Percentiles rank a stretch among this genome's conserved stretches.
phyloP scores from a whole-genome alignment of 2,797 vertebrate species.

The Ambastaia sidthimunki region DNA sequence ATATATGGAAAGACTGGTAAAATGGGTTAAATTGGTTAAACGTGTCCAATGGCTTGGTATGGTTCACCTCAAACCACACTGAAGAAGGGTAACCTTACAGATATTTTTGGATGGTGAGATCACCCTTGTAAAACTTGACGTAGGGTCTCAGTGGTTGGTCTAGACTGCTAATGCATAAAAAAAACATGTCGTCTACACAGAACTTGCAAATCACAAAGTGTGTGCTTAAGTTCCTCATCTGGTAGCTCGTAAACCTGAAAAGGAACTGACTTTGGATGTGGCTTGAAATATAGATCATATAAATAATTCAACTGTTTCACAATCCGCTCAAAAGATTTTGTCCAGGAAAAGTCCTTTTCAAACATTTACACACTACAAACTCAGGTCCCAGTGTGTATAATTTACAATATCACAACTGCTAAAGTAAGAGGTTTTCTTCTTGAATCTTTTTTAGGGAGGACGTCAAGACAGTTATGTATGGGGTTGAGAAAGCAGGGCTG shows the following conservation, averaged over 20 bases:
- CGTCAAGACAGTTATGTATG: not conserved
- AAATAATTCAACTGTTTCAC: not conserved
- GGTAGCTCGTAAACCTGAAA: not conserved
- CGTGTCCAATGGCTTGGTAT: no score
- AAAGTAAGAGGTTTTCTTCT: conserved; percentile 2
- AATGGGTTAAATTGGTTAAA: not conserved
- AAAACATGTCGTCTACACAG: not conserved
- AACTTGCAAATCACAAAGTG: not conserved
- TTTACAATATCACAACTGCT: not conserved
- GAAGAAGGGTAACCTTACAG: conserved; percentile 1
- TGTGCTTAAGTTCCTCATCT: not conserved
- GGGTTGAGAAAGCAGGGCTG: not conserved
- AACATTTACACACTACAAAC: conserved; percentile 20
- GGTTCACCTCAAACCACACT: not conserved
- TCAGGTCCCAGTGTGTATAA: not conserved
- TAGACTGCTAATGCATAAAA: not conserved
- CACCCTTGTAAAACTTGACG: not conserved
- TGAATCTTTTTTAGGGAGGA: not conserved
- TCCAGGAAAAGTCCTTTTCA: not conserved
- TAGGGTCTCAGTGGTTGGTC: not conserved
- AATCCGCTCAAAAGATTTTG: not conserved
- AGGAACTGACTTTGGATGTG: not conserved
- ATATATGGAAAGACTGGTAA: conserved; percentile 3
- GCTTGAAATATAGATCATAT: not conserved
- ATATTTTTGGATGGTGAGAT: conserved; percentile 9